A percentile compares a stretch with the other conserved stretches of the same genome.
Evolutionary conservation across 1,140 invertebrate species (phyloP).

Genomic region (Tribolium madens): DNA sequence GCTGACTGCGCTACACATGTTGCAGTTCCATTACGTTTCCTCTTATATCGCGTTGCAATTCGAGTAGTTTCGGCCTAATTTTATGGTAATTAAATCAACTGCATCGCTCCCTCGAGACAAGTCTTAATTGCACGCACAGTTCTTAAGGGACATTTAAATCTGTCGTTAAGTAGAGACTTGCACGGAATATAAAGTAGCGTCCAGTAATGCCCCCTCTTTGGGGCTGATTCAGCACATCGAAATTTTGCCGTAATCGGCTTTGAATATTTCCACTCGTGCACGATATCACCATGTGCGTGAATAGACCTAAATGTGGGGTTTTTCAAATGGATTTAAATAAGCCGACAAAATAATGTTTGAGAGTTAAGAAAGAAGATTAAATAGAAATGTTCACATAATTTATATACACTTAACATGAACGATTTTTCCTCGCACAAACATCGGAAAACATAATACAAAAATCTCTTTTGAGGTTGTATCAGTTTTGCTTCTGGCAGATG

Average conservation of each 20-base stretch:
- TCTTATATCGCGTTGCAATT: background rate
- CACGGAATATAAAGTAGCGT: constrained; percentile 39
- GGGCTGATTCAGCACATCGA: constrained; percentile 40
- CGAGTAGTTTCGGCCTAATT: constrained; percentile 31
- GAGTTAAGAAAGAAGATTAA: constrained; percentile 42
- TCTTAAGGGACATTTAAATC: constrained; percentile 41
- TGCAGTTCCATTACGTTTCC: constrained; percentile 21
- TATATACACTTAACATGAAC: constrained; percentile 32
- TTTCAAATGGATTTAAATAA: constrained; percentile 40
- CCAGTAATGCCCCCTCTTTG: constrained; percentile 12
- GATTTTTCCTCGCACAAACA: constrained; percentile 13
- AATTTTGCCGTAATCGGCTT: constrained; percentile 42
- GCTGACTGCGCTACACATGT: constrained; percentile 26
- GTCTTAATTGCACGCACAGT: constrained; percentile 35
- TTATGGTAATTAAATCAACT: constrained; percentile 44
- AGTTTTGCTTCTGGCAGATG: constrained; percentile 31
- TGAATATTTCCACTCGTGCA: constrained; percentile 44
- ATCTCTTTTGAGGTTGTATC: constrained; percentile 29
- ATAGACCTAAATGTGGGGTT: constrained; percentile 3
- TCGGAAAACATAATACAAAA: constrained; percentile 34
- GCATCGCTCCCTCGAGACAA: constrained; percentile 3
- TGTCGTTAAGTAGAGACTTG: constrained; percentile 38
- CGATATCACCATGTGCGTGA: constrained; percentile 37
- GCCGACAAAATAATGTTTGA: constrained; percentile 37
- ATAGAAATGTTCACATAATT: constrained; percentile 32